A percentile compares a stretch with the other conserved stretches of the same genome.
phyloP scores from a whole-genome alignment of 2,888 invertebrate genomes.

The Drosophila basisetae region DNA sequence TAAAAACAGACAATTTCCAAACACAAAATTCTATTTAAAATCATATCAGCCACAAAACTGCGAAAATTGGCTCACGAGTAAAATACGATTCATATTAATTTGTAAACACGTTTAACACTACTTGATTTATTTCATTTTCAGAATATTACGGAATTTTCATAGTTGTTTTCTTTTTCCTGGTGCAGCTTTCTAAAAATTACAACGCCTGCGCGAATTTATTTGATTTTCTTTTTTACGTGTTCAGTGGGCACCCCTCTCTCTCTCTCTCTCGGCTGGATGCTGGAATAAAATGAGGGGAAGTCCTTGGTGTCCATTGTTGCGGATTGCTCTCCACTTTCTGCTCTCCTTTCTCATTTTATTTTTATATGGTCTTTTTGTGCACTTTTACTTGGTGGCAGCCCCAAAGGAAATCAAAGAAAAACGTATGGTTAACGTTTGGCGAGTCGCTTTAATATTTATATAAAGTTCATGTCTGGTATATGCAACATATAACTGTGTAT shows the following conservation, averaged over 20 bases:
- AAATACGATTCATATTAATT: not conserved
- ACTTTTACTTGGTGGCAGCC: conserved; percentile 47
- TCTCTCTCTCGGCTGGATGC: conserved; percentile 51
- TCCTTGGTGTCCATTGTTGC: conserved; percentile 31
- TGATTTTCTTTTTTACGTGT: conserved; percentile 32
- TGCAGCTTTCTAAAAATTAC: conserved; percentile 44
- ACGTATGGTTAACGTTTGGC: conserved; percentile 57
- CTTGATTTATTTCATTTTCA: not conserved
- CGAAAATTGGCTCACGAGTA: fast-evolving
- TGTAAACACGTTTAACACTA: not conserved
- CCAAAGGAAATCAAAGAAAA: conserved; percentile 77
- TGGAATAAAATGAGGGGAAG: conserved; percentile 65
- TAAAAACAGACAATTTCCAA: not conserved
- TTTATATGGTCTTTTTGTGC: conserved; percentile 7
- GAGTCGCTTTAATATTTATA: conserved; percentile 71
- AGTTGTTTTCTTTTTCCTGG: not conserved
- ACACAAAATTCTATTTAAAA: not conserved
- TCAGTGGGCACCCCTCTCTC: conserved; percentile 1
- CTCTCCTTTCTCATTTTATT: not conserved
- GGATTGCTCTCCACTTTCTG: not conserved
- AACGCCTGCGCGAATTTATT: conserved; percentile 78
- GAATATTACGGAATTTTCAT: not conserved
- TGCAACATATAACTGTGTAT: not conserved
- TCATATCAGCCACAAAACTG: not conserved
- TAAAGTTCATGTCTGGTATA: conserved; percentile 23